phyloP scores from a whole-genome alignment of 2,888 invertebrate species.

The Campoplex capitator region DNA sequence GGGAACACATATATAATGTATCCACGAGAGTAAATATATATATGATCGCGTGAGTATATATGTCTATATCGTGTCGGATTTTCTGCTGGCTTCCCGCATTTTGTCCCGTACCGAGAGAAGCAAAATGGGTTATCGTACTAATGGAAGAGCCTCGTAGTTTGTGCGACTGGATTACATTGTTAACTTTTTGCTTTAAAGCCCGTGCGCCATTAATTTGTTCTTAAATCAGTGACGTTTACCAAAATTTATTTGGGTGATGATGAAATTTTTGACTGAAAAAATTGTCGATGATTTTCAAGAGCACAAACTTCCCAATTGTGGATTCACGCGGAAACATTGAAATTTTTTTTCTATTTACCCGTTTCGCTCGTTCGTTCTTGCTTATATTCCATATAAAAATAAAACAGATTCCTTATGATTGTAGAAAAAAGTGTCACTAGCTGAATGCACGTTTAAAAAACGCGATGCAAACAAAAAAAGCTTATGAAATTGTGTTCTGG shows the following conservation, averaged over 20 bases:
- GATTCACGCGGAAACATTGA: background rate
- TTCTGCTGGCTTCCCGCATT: conserved; percentile 41
- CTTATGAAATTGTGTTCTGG: background rate
- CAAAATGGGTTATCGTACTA: conserved; percentile 63
- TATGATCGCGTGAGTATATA: background rate
- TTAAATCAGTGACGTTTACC: background rate
- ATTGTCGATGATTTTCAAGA: background rate
- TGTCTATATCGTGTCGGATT: background rate
- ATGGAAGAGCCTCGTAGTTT: conserved; percentile 55
- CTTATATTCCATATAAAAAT: background rate
- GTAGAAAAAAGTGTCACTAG: background rate
- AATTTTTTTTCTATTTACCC: background rate
- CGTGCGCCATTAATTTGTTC: background rate
- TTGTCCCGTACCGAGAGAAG: conserved; percentile 34
- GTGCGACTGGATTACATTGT: conserved; percentile 58
- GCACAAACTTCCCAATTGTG: background rate
- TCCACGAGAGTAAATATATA: background rate
- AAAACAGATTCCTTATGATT: background rate
- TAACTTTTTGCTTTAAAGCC: conserved; percentile 39
- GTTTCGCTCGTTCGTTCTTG: background rate
- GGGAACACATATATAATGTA: background rate
- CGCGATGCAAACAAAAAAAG: background rate
- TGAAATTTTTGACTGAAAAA: background rate
- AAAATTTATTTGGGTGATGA: background rate
- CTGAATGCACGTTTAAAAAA: background rate